Conservation (phyloP, 2,888 invertebrate genomes). For the Eurytoma adleriae region DNA sequence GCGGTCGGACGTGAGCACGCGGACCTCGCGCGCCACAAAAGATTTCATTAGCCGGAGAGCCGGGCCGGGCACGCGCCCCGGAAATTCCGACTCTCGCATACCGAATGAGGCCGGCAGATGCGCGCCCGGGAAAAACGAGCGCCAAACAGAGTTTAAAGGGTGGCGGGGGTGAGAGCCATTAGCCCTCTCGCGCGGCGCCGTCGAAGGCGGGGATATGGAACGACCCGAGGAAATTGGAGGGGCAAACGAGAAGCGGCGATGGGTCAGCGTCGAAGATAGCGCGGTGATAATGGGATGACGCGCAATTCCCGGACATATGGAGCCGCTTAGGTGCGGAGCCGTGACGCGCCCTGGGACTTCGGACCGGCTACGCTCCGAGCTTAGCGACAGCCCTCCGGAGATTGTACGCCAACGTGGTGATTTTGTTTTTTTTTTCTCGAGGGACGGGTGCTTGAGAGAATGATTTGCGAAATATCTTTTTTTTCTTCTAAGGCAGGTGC, state of each 20-base stretch:
- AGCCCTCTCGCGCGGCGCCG: neutral
- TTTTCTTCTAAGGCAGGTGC: too few species aligned
- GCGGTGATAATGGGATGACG: slow-evolving; percentile 12
- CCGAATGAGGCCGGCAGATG: slow-evolving; percentile 27
- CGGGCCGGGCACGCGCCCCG: neutral
- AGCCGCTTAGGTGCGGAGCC: neutral
- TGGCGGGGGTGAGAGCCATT: too few species aligned
- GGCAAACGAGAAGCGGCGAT: slow-evolving; percentile 1
- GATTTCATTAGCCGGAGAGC: slow-evolving; percentile 40
- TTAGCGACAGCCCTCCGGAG: too few species aligned
- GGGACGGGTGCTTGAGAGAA: too few species aligned
- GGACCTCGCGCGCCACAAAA: slow-evolving; percentile 26
- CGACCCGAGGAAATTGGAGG: neutral
- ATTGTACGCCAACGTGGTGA: too few species aligned
- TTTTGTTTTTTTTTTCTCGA: too few species aligned
- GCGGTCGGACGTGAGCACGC: slow-evolving; percentile 37
- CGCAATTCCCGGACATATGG: neutral
- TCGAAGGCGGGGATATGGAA: neutral
- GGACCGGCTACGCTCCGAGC: too few species aligned
- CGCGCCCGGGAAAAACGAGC: too few species aligned
- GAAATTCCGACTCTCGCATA: slow-evolving; percentile 45
- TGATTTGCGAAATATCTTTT: too few species aligned
- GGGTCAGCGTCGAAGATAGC: neutral
- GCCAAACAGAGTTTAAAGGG: too few species aligned
- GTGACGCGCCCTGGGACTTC: neutral